Evolutionary conservation across 2,797 vertebrate genomes (phyloP).

Genomic region (Argentina silus): DNA sequence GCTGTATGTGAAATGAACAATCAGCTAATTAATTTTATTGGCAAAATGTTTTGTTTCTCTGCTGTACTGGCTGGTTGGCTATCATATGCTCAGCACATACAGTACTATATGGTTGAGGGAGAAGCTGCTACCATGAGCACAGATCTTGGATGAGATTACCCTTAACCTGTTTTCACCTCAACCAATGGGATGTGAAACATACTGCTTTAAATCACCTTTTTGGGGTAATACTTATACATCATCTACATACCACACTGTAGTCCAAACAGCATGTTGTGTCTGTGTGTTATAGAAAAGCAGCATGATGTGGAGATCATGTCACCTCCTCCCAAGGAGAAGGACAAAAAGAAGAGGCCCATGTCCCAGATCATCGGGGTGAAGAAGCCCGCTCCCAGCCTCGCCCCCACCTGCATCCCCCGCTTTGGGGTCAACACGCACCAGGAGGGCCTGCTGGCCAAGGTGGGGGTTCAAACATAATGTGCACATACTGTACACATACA

Average conservation of each 20-base stretch:
- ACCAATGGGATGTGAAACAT: too few relatives aligned
- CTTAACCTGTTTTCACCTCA: too few relatives aligned
- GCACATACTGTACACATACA: constrained; percentile 5
- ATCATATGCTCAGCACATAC: background rate
- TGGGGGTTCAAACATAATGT: constrained; percentile 46
- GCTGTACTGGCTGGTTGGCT: background rate
- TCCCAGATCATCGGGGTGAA: constrained; percentile 88
- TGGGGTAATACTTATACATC: too few relatives aligned
- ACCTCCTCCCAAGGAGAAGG: constrained; percentile 75
- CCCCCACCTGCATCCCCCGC: constrained; percentile 79
- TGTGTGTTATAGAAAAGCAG: too few relatives aligned
- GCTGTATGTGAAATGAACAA: constrained; percentile 1
- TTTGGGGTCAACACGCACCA: constrained; percentile 87
- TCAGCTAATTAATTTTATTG: background rate
- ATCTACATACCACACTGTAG: too few relatives aligned
- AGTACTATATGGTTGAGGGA: too few relatives aligned
- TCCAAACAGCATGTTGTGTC: too few relatives aligned
- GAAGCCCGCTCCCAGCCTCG: constrained; percentile 75
- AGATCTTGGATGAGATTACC: too few relatives aligned
- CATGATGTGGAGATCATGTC: constrained; percentile 88
- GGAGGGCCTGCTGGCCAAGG: constrained; percentile 86
- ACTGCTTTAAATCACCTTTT: too few relatives aligned
- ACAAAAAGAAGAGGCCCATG: constrained; percentile 85
- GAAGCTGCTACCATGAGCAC: background rate
- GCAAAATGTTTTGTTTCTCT: background rate